Evolutionary conservation across 1,140 invertebrate genomes (phyloP), one percentile per base, ranked within the genome.

Genomic region (Psilanteris sp.): DNA sequence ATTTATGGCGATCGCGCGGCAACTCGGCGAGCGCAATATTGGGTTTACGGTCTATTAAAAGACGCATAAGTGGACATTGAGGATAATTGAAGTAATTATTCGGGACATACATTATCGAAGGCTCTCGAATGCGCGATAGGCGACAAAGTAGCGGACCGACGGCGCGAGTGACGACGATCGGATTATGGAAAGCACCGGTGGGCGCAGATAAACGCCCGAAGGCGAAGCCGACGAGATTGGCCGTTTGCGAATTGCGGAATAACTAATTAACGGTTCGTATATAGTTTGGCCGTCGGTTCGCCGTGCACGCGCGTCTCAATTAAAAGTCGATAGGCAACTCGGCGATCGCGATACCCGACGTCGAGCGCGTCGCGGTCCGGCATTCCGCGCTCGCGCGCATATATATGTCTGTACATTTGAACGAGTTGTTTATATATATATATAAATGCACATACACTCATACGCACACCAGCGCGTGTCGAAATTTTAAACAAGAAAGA

Each of bases 291-390:
- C 14, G 32, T 11, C 74, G 66, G 77, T 77, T 79, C 73, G 79
- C 77, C 70, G 41, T 52, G 29, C 31, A 54, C 67, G 32, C 64
- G 78, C 72, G 67, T 78, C 75, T 81, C 70, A 81, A 81, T 81
- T 81, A 78, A 78, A 64, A 50, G 22, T 27, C 31, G 52, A 73
- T 71, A 62, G 44, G 68, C 54, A 73, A 78, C 61, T 26, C 59
- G 62, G 16, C 34, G 31, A 36, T 75, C 39, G 32, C 44, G 54
- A 39, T 48, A 44, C 41, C n/a, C n/a, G n/a, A n/a, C n/a, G n/a
- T n/a, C n/a, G n/a, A n/a, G n/a, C n/a, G n/a, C n/a, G n/a, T n/a
- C n/a, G n/a, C n/a, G n/a, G n/a, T n/a, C n/a, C n/a, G n/a, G n/a
- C n/a, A n/a, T n/a, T n/a, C n/a, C n/a, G n/a, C n/a, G n/a, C n/a